Evolutionary conservation across 37 sponge, comb jelly and placozoan genomes (phyloP).

Genomic region (Mnemiopsis leidyi): DNA sequence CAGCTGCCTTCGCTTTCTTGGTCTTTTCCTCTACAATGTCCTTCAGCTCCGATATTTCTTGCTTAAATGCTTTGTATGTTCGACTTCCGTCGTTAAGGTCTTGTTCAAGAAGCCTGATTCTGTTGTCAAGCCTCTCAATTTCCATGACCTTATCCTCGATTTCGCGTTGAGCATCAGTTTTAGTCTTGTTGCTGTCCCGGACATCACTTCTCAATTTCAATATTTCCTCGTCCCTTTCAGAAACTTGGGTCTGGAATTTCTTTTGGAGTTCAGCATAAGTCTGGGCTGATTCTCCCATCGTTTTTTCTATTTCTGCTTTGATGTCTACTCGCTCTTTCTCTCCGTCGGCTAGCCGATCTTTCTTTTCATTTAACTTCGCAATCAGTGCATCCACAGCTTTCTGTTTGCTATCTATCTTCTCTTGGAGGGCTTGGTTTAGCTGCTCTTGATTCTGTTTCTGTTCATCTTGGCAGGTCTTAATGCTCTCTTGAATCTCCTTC

Average conservation of each 20-base stretch:
- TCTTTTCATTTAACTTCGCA: neutral
- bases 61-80: slow-evolving; percentile 60
- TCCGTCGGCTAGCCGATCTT: neutral
- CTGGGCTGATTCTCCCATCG: slow-evolving; percentile 25
- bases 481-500: slow-evolving; percentile 44
- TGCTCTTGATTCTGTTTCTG: slow-evolving; percentile 39
- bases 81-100: slow-evolving; percentile 26
- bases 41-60: slow-evolving; percentile 52
- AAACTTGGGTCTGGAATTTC: slow-evolving; percentile 6
- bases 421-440: neutral
- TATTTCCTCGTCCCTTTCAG: slow-evolving; percentile 54
- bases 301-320: slow-evolving; percentile 33
- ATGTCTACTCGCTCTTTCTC: slow-evolving; percentile 18
- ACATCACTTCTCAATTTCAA: slow-evolving; percentile 23
- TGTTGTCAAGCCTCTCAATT: slow-evolving; percentile 36
- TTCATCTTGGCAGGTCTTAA: neutral
- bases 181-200: neutral
- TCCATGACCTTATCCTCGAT: slow-evolving; percentile 8
- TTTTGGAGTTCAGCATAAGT: slow-evolving; percentile 38
- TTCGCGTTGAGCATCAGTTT: neutral
- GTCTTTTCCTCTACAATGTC: slow-evolving; percentile 35
- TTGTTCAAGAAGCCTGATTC: neutral
- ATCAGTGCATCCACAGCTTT: neutral
- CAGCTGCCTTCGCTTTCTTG: neutral
- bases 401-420: neutral